Conservation (phyloP, 2,888 invertebrate genomes). For the Augiades crinisus region DNA sequence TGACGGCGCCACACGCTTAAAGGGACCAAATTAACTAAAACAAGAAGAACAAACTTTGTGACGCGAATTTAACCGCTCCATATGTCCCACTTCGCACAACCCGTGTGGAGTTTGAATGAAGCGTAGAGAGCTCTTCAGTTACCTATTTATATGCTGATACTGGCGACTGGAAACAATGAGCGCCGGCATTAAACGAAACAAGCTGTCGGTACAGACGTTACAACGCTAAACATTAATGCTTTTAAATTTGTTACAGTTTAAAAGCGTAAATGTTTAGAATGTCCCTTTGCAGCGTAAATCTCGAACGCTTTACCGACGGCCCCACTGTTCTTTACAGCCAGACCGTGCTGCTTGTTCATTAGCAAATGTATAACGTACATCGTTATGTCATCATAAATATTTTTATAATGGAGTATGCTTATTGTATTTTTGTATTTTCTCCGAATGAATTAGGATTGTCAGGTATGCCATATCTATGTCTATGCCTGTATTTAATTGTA, state of each 20-base stretch:
- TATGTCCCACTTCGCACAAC: conserved; percentile 20
- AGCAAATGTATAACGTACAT: background rate
- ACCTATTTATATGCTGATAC: conserved; percentile 12
- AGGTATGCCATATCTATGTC: no score
- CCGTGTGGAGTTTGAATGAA: conserved; percentile 30
- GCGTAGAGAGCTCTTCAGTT: conserved; percentile 31
- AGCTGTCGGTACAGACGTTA: conserved; percentile 6
- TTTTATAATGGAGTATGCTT: background rate
- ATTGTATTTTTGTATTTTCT: background rate
- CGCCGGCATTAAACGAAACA: conserved; percentile 6
- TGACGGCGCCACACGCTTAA: background rate
- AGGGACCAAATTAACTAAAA: conserved; percentile 14
- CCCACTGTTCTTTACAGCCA: background rate
- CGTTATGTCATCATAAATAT: background rate
- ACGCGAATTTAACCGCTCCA: conserved; percentile 14
- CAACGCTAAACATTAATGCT: conserved; percentile 11
- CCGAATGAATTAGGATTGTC: no score
- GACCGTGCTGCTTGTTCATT: background rate
- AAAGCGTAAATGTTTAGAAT: no score
- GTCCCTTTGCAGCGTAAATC: background rate
- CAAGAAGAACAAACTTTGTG: conserved; percentile 20
- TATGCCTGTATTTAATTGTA: no score
- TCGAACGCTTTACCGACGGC: background rate
- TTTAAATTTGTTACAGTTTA: conserved; percentile 10
- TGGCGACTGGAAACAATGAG: conserved; percentile 19